phyloP scores from a whole-genome alignment of 2,888 invertebrate genomes.

The Sepioteuthis lessoniana region DNA sequence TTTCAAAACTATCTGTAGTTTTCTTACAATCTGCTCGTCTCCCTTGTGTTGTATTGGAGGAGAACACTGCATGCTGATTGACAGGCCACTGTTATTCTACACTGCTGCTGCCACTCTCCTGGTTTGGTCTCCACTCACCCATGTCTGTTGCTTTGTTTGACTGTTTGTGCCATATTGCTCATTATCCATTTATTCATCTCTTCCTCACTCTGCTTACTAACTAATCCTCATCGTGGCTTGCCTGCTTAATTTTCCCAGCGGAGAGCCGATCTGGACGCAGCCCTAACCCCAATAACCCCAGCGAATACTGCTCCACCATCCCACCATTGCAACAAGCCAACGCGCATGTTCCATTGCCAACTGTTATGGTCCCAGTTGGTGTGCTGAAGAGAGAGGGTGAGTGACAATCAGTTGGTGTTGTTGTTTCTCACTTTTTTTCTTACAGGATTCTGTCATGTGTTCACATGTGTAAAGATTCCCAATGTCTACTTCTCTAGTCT shows the following conservation, averaged over 20 bases:
- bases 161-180: slow-evolving; percentile 34
- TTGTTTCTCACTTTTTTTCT: background rate
- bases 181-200: background rate
- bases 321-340: slow-evolving; percentile 84
- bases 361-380: slow-evolving; percentile 89
- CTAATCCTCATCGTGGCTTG: slow-evolving; percentile 48
- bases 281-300: slow-evolving; percentile 89
- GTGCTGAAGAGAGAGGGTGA: slow-evolving; percentile 84
- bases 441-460: background rate
- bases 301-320: slow-evolving; percentile 89
- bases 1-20: background rate
- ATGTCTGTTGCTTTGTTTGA: slow-evolving; percentile 41
- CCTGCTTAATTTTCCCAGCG: slow-evolving; percentile 54
- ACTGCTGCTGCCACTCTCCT: background rate
- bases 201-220: slow-evolving; percentile 37
- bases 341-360: slow-evolving; percentile 78
- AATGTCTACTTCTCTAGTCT: background rate
- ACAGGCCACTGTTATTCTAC: slow-evolving; percentile 33
- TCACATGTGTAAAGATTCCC: background rate
- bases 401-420: slow-evolving; percentile 51
- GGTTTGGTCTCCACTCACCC: background rate
- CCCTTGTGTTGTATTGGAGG: background rate
- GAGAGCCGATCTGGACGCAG: slow-evolving; percentile 55
- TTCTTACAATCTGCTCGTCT: background rate
- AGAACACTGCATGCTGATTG: slow-evolving; percentile 11